These are phyloP conservation scores for Leucophenga montana DNA, from an alignment of 2,888 invertebrate genomes.

Conservation along the genomic window DNA sequence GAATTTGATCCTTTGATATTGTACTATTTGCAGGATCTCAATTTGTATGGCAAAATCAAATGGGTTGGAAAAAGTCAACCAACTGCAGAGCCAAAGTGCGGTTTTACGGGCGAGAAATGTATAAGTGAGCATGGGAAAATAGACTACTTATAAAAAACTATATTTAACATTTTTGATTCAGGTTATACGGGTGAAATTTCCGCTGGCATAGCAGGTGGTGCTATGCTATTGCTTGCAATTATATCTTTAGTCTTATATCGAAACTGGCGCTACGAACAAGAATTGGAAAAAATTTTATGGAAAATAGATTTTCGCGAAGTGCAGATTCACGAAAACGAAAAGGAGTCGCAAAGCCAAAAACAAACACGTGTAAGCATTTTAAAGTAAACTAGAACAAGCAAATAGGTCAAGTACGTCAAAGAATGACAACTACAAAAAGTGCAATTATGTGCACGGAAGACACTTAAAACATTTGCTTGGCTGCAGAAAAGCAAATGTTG, in stretches of 20 bases:
- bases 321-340: conserved; percentile 79
- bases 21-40: conserved; percentile 79
- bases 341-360: conserved; percentile 72
- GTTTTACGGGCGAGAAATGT: conserved; percentile 92
- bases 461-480: not conserved
- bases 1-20: too few relatives aligned
- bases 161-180: conserved; percentile 59
- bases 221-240: conserved; percentile 80
- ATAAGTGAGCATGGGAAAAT: conserved; percentile 80
- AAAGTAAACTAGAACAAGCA: too few relatives aligned
- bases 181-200: conserved; percentile 89
- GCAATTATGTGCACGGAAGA: not conserved
- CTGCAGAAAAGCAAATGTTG: not conserved
- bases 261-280: conserved; percentile 95
- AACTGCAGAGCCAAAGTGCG: conserved; percentile 89
- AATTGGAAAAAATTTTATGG: conserved; percentile 93
- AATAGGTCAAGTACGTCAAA: too few relatives aligned
- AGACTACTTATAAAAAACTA: too few relatives aligned
- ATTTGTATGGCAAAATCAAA: conserved; percentile 80
- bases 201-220: conserved; percentile 85
- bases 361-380: conserved; percentile 66
- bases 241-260: conserved; percentile 86
- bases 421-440: not conserved
- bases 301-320: conserved; percentile 94
- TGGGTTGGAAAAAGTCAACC: conserved; percentile 85